Conservation (phyloP, 2,113 vertebrate genomes). For the Cynopterus brachyotis region DNA sequence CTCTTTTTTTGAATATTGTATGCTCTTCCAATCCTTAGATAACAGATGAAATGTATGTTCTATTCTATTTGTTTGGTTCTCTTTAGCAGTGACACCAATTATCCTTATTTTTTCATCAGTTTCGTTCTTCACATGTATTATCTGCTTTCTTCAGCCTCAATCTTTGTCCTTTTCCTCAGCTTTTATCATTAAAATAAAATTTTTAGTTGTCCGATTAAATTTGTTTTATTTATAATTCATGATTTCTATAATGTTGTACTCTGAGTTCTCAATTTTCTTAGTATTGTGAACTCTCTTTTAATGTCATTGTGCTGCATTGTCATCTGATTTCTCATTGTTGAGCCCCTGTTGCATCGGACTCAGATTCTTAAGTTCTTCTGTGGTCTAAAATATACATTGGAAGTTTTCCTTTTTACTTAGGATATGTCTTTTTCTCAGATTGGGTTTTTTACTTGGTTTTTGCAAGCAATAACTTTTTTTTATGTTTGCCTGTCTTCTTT, state of each 20-base stretch:
- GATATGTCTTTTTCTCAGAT: not conserved
- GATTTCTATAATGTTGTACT: not conserved
- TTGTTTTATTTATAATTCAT: slow-evolving; percentile 32
- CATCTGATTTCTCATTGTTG: not conserved
- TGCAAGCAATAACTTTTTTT: not conserved
- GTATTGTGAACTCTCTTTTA: not conserved
- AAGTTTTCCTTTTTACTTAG: not conserved
- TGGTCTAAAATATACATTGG: not conserved
- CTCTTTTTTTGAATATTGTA: not conserved
- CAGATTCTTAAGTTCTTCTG: not conserved
- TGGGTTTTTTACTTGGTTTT: not conserved
- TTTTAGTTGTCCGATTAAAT: not conserved
- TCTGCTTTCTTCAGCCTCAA: not conserved
- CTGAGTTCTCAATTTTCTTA: not conserved
- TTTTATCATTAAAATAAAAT: not conserved
- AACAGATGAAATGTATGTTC: not conserved
- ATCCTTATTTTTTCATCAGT: not conserved
- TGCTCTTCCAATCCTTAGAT: not conserved
- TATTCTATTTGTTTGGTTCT: not conserved
- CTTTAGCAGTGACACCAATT: not conserved
- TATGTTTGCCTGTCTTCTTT: not conserved
- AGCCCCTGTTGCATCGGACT: not conserved
- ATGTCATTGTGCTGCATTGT: not conserved
- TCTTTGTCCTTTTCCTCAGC: not conserved
- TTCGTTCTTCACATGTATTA: not conserved